Conservation (phyloP, 35 echinoderm and acorn worm genomes). For the Ptychodera flava region DNA sequence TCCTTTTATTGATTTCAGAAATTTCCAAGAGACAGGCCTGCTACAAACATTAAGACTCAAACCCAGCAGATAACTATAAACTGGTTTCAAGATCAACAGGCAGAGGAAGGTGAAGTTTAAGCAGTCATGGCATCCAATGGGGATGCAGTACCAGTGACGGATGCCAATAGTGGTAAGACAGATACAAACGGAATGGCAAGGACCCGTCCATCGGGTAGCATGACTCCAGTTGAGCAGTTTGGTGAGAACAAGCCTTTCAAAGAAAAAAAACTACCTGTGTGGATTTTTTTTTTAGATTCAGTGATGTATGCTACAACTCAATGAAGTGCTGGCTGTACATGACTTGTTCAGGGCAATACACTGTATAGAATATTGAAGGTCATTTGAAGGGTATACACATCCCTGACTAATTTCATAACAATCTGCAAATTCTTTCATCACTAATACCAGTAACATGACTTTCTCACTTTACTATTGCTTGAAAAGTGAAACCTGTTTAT, state of each 20-base stretch:
- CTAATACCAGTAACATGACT: neutral
- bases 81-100: too few species aligned
- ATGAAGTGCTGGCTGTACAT: neutral
- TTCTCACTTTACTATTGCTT: too few species aligned
- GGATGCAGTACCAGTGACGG: neutral
- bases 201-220: neutral
- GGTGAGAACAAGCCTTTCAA: neutral
- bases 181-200: neutral
- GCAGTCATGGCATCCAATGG: neutral
- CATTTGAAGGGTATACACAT: neutral
- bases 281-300: too few species aligned
- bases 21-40: too few species aligned
- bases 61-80: too few species aligned
- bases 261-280: neutral
- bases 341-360: neutral
- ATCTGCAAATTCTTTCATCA: neutral
- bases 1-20: too few species aligned
- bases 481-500: too few species aligned
- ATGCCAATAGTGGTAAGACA: neutral
- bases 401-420: neutral
- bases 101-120: too few species aligned
- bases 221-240: neutral
- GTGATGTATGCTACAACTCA: too few species aligned
- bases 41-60: too few species aligned
- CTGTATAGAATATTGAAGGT: neutral